Conservation (phyloP, 2,888 invertebrate species). For the Operophtera brumata region DNA sequence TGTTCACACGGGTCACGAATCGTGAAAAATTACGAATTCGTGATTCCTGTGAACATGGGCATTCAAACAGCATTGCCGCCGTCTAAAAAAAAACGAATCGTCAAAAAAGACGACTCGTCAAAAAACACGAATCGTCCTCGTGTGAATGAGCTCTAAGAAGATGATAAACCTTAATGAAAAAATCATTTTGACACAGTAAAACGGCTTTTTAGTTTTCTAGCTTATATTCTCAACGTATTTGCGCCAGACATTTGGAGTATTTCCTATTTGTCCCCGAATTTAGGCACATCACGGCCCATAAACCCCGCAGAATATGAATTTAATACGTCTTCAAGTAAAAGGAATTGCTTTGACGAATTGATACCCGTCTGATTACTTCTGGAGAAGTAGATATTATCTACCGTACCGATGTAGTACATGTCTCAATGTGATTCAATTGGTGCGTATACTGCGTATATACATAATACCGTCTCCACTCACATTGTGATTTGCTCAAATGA, state of each 20-base stretch:
- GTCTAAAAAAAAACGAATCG: no score
- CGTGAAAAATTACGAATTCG: no score
- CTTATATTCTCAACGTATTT: background rate
- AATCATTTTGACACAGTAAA: no score
- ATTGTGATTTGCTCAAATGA: background rate
- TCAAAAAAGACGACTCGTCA: no score
- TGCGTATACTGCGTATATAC: background rate
- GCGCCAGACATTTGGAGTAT: slow-evolving; percentile 14
- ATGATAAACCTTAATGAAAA: no score
- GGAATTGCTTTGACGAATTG: slow-evolving; percentile 13
- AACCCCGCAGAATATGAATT: slow-evolving; percentile 24
- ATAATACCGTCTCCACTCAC: background rate
- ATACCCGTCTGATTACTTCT: background rate
- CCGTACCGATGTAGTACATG: background rate
- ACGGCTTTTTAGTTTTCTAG: no score
- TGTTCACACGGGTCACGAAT: no score
- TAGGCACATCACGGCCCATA: slow-evolving; percentile 15
- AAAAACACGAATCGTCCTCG: no score
- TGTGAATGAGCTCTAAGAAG: no score
- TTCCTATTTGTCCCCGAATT: no score
- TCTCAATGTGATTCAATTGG: background rate
- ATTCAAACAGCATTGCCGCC: no score
- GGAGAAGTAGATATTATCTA: background rate
- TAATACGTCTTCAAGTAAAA: slow-evolving; percentile 16
- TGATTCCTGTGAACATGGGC: no score